phyloP scores from a whole-genome alignment of 2,888 invertebrate species.

The Syrphus vitripennis region DNA sequence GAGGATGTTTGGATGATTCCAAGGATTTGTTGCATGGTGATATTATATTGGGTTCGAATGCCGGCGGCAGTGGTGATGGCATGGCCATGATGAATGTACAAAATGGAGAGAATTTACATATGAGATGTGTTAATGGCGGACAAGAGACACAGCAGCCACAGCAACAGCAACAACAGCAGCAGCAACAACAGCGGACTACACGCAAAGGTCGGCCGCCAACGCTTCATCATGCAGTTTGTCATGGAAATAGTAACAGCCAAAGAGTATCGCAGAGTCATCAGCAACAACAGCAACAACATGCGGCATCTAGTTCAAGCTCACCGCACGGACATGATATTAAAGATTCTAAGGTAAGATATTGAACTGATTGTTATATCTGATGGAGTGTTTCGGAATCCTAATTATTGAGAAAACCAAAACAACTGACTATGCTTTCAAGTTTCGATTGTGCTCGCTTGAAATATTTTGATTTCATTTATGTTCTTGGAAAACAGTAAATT shows the following conservation, averaged over 20 bases:
- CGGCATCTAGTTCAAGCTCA: constrained; percentile 45
- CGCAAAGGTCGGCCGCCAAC: constrained; percentile 58
- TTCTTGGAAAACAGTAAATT: too few relatives aligned
- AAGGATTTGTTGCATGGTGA: constrained; percentile 59
- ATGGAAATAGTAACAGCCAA: constrained; percentile 69
- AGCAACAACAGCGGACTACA: constrained; percentile 68
- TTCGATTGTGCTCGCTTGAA: too few relatives aligned
- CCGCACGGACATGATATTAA: constrained; percentile 75
- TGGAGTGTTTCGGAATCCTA: background rate
- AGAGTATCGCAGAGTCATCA: constrained; percentile 75
- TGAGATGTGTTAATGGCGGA: constrained; percentile 49
- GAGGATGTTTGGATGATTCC: constrained; percentile 58
- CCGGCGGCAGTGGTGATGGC: constrained; percentile 32
- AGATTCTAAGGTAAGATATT: constrained; percentile 77
- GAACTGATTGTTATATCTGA: background rate
- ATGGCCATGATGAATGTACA: constrained; percentile 59
- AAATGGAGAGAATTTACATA: constrained; percentile 61
- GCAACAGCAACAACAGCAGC: constrained; percentile 70
- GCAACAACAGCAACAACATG: constrained; percentile 72
- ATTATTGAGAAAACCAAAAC: too few relatives aligned
- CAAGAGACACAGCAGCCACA: constrained; percentile 74
- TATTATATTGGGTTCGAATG: constrained; percentile 54
- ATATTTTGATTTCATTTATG: too few relatives aligned
- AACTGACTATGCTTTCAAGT: too few relatives aligned
- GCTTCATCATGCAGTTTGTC: constrained; percentile 56